Percentiles rank a stretch among this genome's conserved stretches.
phyloP scores from a whole-genome alignment of 2,797 vertebrate genomes.

The Tokudaia tokunoshimensis region DNA sequence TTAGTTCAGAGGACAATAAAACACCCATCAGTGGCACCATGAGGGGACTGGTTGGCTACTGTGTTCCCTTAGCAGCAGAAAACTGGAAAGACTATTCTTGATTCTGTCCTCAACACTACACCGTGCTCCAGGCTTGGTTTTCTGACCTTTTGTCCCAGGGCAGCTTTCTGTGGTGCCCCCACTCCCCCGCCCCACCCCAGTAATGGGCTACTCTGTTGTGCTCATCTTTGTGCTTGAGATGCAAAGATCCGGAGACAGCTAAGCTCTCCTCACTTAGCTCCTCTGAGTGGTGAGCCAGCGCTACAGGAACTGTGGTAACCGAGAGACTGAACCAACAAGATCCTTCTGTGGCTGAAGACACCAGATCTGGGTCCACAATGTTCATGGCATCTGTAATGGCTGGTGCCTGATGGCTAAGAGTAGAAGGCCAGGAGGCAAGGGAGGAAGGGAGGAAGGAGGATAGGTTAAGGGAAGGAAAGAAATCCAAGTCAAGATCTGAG shows the following conservation, averaged over 20 bases:
- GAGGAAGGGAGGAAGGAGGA: not conserved
- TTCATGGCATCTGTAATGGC: not conserved
- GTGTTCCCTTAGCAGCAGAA: not conserved
- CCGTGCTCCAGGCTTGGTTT: not conserved
- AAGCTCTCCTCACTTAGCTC: not conserved
- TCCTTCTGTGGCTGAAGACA: not conserved
- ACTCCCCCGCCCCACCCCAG: too few species aligned
- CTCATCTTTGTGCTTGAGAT: not conserved
- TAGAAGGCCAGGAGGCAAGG: not conserved
- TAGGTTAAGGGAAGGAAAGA: not conserved
- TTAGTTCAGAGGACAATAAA: not conserved
- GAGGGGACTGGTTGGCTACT: not conserved
- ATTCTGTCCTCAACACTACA: rapidly evolving
- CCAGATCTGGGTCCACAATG: not conserved
- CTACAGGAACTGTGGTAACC: not conserved
- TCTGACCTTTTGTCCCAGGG: not conserved
- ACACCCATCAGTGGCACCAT: not conserved
- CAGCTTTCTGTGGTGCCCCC: not conserved
- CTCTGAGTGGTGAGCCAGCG: not conserved
- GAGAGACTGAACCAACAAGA: not conserved
- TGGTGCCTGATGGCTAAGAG: not conserved
- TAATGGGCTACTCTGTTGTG: too few species aligned
- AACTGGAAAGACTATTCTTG: not conserved
- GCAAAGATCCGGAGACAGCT: not conserved
- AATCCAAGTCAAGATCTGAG: not conserved